Evolutionary conservation across 2,888 invertebrate genomes (phyloP).

Genomic region (Blastobasis adustella): DNA sequence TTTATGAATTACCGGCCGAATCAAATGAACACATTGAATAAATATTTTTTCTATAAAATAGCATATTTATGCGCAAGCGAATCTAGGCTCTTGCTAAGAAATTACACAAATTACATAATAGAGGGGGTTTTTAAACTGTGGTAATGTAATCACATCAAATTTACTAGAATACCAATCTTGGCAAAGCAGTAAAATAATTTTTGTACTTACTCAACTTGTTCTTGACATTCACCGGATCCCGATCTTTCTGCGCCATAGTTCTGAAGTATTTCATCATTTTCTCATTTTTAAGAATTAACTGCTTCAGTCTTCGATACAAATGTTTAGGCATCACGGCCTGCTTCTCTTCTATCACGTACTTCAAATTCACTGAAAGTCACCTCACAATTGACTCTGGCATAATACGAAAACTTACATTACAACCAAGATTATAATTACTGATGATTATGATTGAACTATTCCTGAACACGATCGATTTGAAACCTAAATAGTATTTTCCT

Average conservation of each 20-base stretch:
- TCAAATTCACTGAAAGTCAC: constrained; percentile 32
- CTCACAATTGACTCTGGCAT: background rate
- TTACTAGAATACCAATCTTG: background rate
- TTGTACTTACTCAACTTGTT: constrained; percentile 14
- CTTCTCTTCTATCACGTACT: constrained; percentile 12
- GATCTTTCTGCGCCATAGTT: constrained; percentile 9
- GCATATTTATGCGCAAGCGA: too few relatives aligned
- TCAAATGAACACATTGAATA: too few relatives aligned
- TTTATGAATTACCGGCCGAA: too few relatives aligned
- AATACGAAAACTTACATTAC: too few relatives aligned
- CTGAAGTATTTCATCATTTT: constrained; percentile 16
- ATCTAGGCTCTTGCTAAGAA: too few relatives aligned
- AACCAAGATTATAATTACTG: too few relatives aligned
- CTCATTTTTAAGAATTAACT: constrained; percentile 15
- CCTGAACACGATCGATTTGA: too few relatives aligned
- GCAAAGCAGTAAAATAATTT: too few relatives aligned
- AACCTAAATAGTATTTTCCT: too few relatives aligned
- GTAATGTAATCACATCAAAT: background rate
- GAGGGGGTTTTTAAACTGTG: background rate
- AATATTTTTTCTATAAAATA: too few relatives aligned
- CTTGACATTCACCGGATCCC: constrained; percentile 3
- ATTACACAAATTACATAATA: background rate
- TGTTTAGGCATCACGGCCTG: constrained; percentile 6
- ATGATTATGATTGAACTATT: too few relatives aligned
- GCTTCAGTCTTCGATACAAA: constrained; percentile 9